Evolutionary conservation across 2,888 invertebrate genomes (phyloP), one percentile per base, ranked within the genome.

Genomic region (Drosophila monieri): DNA sequence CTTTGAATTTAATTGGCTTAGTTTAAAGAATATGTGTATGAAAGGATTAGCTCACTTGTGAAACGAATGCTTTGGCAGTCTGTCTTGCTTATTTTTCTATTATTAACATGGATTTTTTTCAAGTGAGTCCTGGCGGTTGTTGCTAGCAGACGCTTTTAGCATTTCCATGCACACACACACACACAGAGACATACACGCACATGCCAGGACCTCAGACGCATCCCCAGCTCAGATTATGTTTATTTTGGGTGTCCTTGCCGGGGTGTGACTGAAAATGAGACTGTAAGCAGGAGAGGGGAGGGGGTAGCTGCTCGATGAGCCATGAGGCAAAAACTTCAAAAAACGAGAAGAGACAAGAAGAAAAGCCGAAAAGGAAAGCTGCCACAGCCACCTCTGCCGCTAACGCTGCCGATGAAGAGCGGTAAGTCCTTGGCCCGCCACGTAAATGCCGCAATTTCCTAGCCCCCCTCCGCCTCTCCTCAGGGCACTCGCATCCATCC

Each of bases 221-320:
- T 25, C 64, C 60, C 60, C 9, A 48, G 80, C 76, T 74, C 76
- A 83, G 85, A 85, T 83, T 83, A 83, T 83, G 81, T 81, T 81
- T 85, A 81, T 85, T 81, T 85, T 83, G 85, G 74, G 77, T 69
- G 72, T 74, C 52, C 52, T 61, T 64, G 59, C 43, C 54, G 8
- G 27, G 21, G 56, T 60, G 54, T 51, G 47, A 54, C 54, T 44
- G 21, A 14, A 54, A 61, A 58, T 61, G 60, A 61, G 60, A 32
- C 12, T 10, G 52, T 8, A 6, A n/a, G 39, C 43, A 37, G 55
- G 23, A 39, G 21, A 18, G 23, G 60, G 53, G 43, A 30, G 52
- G 74, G 76, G 68, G 73, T 71, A 74, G 78, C 66, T 85, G 81
- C 74, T 81, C 85, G 81, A 81, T 85, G 81, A 80, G 79, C 81